Evolutionary conservation across 2,888 invertebrate species (phyloP), one percentile per base, ranked within the genome.

Genomic region (Andrena praecox): DNA sequence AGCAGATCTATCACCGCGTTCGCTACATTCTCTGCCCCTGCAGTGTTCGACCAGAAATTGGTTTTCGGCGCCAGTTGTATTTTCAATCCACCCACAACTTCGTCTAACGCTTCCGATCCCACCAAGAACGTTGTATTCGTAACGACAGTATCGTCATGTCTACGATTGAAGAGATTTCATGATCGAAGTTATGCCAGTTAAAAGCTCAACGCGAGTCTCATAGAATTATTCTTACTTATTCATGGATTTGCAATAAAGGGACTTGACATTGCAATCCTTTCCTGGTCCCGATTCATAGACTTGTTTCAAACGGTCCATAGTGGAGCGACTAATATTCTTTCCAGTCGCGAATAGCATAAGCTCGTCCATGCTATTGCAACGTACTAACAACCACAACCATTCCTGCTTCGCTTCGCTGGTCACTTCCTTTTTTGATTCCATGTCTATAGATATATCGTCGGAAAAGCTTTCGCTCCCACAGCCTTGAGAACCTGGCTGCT

Each of bases 331-430:
- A 54, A 94, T 91, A 80, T 93, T 92, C 82, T 90, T 93, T 4
- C 93, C 94, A 59, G 94, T 93, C 8, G 92, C 93, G 70, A 94
- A 93, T 8, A 94, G 87, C 93, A 94, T 93, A 6, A 94, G 86
- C 52, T 94, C 93, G 64, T 92, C 89, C 72, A 90, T 91, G 48
- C 93, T 91, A 85, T 93, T 94, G 63, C 92, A 92, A 70, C 94
- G 89, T 2, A 94, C 91, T 33, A 93, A 80, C 67, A 94, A 85
- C 89, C 91, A 93, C 3, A 92, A 81, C 92, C 94, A 94, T n/a
- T 91, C 85, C 31, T 91, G 90, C 76, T 77, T 82, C 42, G 80
- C 84, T 60, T 89, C 86, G 27, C 71, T 73, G 33, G 73, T 83
- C 24, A 48, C 7, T 27, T 84, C 82, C 31, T 80, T 82, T 52